These are phyloP conservation scores for Zhuqinia jingwanae DNA, from an alignment of 2,888 invertebrate species.

Conservation along the genomic window DNA sequence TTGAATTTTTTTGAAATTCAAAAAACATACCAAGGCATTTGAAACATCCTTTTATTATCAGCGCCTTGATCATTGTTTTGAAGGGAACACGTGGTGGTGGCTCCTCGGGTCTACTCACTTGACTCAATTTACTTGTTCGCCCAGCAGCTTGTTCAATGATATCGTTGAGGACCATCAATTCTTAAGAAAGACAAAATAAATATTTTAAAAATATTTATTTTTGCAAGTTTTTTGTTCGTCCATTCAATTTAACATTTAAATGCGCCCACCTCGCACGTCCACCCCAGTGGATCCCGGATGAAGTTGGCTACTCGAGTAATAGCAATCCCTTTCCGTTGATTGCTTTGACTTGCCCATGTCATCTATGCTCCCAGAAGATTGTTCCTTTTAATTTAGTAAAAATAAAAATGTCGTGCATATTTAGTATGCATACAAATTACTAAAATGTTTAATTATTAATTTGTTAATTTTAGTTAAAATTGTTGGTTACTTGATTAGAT, in stretches of 20 bases:
- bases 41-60: slow-evolving; percentile 87
- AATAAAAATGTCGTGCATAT: no score
- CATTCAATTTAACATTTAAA: no score
- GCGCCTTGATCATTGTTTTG: slow-evolving; percentile 90
- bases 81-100: slow-evolving; percentile 69
- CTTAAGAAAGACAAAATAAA: no score
- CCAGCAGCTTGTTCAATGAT: slow-evolving; percentile 95
- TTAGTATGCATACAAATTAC: no score
- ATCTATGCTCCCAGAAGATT: slow-evolving; percentile 69
- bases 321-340: background rate
- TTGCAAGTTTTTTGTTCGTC: no score
- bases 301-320: background rate
- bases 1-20: background rate
- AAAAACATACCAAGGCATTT: slow-evolving; percentile 85
- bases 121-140: background rate
- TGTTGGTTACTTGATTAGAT: no score
- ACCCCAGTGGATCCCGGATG: slow-evolving; percentile 5
- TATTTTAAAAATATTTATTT: no score
- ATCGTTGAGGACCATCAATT: slow-evolving; percentile 98
- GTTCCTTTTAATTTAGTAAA: no score
- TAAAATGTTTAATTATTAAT: no score
- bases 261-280: slow-evolving; percentile 81
- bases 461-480: no score
- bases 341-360: slow-evolving; percentile 68
- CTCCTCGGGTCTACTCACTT: background rate